Percentiles rank a stretch among this genome's conserved stretches.
phyloP scores from a whole-genome alignment of 2,113 vertebrate species.

The Stercorarius parasiticus region DNA sequence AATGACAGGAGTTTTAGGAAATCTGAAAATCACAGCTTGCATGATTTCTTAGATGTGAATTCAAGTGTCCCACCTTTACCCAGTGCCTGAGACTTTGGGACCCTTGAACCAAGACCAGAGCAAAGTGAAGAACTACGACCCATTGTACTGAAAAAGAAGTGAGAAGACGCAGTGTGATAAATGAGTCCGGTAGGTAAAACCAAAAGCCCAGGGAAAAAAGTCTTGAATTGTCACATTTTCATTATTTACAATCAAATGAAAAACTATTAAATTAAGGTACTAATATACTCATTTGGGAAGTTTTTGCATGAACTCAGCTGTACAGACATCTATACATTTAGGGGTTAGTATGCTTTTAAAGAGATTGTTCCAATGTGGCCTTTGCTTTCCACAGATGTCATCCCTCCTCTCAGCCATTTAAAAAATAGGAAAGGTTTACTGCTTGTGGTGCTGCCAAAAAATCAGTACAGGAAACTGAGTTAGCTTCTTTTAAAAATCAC shows the following conservation, averaged over 20 bases:
- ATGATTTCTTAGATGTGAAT: neutral
- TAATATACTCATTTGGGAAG: neutral
- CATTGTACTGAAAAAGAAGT: neutral
- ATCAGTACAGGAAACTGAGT: neutral
- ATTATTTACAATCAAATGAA: neutral
- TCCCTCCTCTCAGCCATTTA: neutral
- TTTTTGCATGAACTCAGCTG: neutral
- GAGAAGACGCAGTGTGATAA: neutral
- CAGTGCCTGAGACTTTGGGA: neutral
- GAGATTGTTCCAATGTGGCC: neutral
- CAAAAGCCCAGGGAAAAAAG: neutral
- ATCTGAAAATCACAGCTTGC: neutral
- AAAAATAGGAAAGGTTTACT: neutral
- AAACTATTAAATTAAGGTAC: neutral
- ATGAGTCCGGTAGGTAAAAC: neutral
- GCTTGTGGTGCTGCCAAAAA: neutral
- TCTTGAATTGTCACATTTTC: neutral
- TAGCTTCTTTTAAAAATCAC: neutral
- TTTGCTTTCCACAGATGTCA: neutral
- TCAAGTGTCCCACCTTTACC: neutral
- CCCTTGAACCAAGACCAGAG: neutral
- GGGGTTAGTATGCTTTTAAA: neutral
- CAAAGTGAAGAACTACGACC: neutral
- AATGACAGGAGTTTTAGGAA: neutral
- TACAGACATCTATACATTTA: neutral